Evolutionary conservation across 2,888 invertebrate species (phyloP).

Genomic region (Euzetes globulus): DNA sequence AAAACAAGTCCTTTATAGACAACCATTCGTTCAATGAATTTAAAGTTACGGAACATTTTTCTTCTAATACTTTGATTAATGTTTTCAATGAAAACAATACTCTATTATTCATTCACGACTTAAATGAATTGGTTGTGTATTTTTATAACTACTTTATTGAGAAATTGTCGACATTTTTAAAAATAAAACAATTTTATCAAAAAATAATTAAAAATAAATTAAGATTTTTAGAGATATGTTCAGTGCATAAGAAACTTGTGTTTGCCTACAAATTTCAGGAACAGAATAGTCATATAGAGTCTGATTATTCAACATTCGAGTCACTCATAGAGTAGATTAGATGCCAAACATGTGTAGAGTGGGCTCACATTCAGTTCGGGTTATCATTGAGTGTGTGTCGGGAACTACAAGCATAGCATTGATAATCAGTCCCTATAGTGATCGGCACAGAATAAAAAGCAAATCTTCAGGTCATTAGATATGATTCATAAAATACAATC

Average conservation of each 20-base stretch:
- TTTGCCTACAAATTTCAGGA: too few relatives aligned
- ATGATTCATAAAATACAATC: constrained; percentile 6
- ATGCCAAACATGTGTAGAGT: too few relatives aligned
- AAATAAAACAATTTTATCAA: background rate
- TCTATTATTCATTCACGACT: background rate
- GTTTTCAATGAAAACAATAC: background rate
- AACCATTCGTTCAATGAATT: background rate
- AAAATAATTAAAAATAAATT: background rate
- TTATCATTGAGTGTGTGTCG: background rate
- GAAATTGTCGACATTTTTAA: background rate
- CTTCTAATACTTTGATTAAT: constrained; percentile 4
- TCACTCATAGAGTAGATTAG: too few relatives aligned
- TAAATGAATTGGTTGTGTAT: background rate
- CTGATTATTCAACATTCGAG: too few relatives aligned
- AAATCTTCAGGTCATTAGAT: background rate
- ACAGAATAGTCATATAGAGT: too few relatives aligned
- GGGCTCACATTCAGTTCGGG: too few relatives aligned
- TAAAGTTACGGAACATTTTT: background rate
- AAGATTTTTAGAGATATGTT: background rate
- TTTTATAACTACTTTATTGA: background rate
- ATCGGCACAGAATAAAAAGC: background rate
- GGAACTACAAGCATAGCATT: background rate
- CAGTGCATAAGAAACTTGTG: background rate
- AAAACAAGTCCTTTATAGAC: constrained; percentile 14
- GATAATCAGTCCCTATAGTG: background rate